Percentiles rank a stretch among this genome's conserved stretches.
phyloP scores from a whole-genome alignment of 2,797 vertebrate species.

The Champsocephalus esox region DNA sequence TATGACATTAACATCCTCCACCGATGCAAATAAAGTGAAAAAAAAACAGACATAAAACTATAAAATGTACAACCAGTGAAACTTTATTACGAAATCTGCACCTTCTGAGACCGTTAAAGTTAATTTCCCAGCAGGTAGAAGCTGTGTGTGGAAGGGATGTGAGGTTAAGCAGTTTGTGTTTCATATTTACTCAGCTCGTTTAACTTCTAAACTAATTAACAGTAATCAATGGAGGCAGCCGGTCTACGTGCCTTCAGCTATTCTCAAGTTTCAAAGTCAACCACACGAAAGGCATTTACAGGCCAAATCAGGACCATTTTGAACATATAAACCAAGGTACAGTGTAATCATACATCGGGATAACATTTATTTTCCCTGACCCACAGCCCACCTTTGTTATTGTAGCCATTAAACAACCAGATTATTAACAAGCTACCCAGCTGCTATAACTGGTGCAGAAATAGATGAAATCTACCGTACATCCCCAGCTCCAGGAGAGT shows the following conservation, averaged over 20 bases:
- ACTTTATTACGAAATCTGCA: conserved; percentile 6
- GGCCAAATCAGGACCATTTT: neutral
- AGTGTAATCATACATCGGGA: neutral
- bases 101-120: conserved; percentile 8
- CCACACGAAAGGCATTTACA: neutral
- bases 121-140: conserved; percentile 15
- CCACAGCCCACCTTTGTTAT: too few relatives aligned
- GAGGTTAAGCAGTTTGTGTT: conserved; percentile 32
- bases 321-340: neutral
- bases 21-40: conserved; percentile 1
- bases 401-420: too few relatives aligned
- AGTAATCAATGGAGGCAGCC: conserved; percentile 35
- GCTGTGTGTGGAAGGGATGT: conserved; percentile 5
- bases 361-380: too few relatives aligned
- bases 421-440: too few relatives aligned
- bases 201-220: conserved; percentile 37
- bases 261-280: conserved; percentile 44
- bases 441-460: too few relatives aligned
- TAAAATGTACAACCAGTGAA: conserved; percentile 1
- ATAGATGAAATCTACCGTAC: too few relatives aligned
- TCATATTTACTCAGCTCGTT: conserved; percentile 39
- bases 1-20: neutral
- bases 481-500: too few relatives aligned
- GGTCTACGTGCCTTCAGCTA: conserved; percentile 33
- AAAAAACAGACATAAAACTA: conserved; percentile 12